Conservation (phyloP, 2,797 vertebrate species). For the Coregonus ussuriensis region DNA sequence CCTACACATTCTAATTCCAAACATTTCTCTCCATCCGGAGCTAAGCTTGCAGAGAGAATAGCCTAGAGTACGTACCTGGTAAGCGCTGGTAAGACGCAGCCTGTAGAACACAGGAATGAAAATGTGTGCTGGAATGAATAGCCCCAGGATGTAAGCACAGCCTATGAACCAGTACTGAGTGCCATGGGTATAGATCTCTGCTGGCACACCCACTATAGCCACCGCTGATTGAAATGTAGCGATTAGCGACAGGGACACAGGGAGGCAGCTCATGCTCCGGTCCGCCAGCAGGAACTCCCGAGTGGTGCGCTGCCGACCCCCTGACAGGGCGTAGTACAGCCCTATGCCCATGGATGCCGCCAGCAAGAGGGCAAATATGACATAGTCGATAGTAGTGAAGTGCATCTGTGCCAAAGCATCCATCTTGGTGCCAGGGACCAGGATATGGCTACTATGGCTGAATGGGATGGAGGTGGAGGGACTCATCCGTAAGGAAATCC, state of each 20-base stretch:
- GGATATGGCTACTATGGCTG: not conserved
- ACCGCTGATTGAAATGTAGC: conserved; percentile 96
- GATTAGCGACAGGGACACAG: conserved; percentile 88
- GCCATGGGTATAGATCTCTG: conserved; percentile 86
- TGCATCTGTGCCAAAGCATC: conserved; percentile 59
- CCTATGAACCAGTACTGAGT: conserved; percentile 98
- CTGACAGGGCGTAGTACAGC: conserved; percentile 87
- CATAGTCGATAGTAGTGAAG: conserved; percentile 83
- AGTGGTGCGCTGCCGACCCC: conserved; percentile 84
- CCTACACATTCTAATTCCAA: not conserved
- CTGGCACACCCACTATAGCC: conserved; percentile 88
- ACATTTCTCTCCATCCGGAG: not conserved
- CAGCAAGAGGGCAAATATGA: conserved; percentile 84
- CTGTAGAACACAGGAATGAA: conserved; percentile 94
- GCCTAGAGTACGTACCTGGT: conserved; percentile 78
- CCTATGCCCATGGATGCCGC: conserved; percentile 85
- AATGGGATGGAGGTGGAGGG: not conserved
- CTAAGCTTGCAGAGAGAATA: not conserved
- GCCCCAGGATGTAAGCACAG: conserved; percentile 87
- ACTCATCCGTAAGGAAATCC: conserved; percentile 22
- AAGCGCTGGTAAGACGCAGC: conserved; percentile 85
- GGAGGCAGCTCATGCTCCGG: conserved; percentile 86
- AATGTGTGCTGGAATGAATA: conserved; percentile 89
- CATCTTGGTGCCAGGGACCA: conserved; percentile 51
- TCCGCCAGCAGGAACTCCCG: conserved; percentile 90